phyloP scores from a whole-genome alignment of 2,888 invertebrate genomes.

The Deilephila elpenor region DNA sequence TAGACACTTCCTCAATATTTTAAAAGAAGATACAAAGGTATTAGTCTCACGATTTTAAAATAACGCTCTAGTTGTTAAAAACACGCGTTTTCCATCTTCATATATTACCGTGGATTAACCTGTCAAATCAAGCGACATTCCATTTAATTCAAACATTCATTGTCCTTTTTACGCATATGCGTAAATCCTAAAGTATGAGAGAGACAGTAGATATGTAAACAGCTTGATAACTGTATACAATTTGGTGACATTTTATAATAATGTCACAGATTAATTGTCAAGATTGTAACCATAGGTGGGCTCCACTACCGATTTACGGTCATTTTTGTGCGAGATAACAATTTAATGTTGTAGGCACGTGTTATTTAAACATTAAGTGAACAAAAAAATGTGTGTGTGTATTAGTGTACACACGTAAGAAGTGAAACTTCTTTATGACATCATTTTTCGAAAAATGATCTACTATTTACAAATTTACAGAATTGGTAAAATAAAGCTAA shows the following conservation, averaged over 20 bases:
- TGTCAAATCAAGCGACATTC: constrained; percentile 15
- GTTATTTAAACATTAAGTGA: constrained; percentile 17
- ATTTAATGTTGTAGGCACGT: constrained; percentile 38
- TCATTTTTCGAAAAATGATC: too few relatives aligned
- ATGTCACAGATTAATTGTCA: constrained; percentile 66
- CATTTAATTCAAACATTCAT: neutral
- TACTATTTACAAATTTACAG: too few relatives aligned
- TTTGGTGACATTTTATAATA: constrained; percentile 38
- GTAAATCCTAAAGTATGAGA: neutral
- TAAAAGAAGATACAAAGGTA: constrained; percentile 23
- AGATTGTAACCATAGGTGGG: constrained; percentile 71
- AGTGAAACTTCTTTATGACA: too few relatives aligned
- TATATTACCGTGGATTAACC: constrained; percentile 14
- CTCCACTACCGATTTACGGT: constrained; percentile 60
- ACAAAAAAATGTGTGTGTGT: too few relatives aligned
- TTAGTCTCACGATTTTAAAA: constrained; percentile 55
- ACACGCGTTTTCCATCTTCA: constrained; percentile 31
- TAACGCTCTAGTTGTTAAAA: constrained; percentile 40
- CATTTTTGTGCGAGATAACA: constrained; percentile 58
- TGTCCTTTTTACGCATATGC: neutral
- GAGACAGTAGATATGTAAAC: neutral
- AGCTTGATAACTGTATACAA: neutral
- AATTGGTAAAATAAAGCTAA: too few relatives aligned
- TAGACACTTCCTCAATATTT: neutral
- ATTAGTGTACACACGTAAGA: too few relatives aligned